Conservation (phyloP, 2,888 invertebrate species). For the Rhyacophila evoluta region DNA sequence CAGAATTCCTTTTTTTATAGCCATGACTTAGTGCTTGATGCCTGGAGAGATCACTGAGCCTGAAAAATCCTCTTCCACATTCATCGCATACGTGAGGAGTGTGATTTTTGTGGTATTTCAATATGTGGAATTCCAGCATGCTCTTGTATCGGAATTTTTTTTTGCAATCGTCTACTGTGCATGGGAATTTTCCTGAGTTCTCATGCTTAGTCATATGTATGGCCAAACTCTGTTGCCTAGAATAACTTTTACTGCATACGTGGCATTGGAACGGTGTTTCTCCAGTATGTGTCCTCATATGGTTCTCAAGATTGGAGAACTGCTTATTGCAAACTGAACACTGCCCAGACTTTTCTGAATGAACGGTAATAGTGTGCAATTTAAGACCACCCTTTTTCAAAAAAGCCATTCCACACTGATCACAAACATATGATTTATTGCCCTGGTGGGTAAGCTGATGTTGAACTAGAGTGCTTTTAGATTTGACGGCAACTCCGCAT, state of each 20-base stretch:
- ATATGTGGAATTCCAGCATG: slow-evolving; percentile 66
- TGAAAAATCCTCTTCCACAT: slow-evolving; percentile 65
- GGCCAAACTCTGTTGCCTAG: slow-evolving; percentile 61
- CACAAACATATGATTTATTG: slow-evolving; percentile 64
- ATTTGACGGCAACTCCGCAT: slow-evolving; percentile 44
- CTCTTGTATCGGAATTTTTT: slow-evolving; percentile 64
- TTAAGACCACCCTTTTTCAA: slow-evolving; percentile 49
- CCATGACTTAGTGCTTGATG: slow-evolving; percentile 57
- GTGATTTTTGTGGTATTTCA: slow-evolving; percentile 66
- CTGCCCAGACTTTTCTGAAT: slow-evolving; percentile 56
- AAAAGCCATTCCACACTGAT: slow-evolving; percentile 57
- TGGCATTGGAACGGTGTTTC: slow-evolving; percentile 66
- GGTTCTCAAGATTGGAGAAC: slow-evolving; percentile 69
- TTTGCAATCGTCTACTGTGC: slow-evolving; percentile 63
- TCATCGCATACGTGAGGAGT: slow-evolving; percentile 65
- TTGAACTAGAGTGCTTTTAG: slow-evolving; percentile 39
- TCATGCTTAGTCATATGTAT: slow-evolving; percentile 66
- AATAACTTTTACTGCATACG: slow-evolving; percentile 62
- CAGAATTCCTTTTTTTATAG: not conserved
- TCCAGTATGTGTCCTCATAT: slow-evolving; percentile 72
- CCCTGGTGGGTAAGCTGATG: slow-evolving; percentile 63
- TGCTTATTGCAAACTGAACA: slow-evolving; percentile 69
- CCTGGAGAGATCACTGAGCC: slow-evolving; percentile 64
- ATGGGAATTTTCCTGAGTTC: slow-evolving; percentile 64
- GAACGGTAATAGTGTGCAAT: slow-evolving; percentile 47